phyloP scores from a whole-genome alignment of 2,888 invertebrate genomes.

The Lumbricus terrestris region DNA sequence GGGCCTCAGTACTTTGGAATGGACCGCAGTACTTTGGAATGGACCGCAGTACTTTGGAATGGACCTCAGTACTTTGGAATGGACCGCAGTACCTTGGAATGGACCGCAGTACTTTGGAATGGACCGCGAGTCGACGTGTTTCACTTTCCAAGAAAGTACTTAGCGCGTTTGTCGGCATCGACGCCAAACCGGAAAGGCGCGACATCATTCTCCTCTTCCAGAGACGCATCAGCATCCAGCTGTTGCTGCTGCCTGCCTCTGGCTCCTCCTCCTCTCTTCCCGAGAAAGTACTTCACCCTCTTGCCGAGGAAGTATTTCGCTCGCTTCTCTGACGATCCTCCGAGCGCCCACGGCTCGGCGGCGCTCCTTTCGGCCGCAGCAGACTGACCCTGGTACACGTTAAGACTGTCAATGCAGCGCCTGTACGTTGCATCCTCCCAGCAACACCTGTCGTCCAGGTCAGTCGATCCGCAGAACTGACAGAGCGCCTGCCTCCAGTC shows the following conservation, averaged over 20 bases:
- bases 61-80: background rate
- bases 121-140: background rate
- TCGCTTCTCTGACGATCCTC: constrained; percentile 5
- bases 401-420: background rate
- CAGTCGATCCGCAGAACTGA: background rate
- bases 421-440: background rate
- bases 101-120: background rate
- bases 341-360: background rate
- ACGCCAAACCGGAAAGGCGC: background rate
- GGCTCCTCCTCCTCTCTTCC: constrained; percentile 13
- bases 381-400: background rate
- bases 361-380: background rate
- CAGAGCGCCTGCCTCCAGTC: background rate
- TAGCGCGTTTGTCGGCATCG: background rate
- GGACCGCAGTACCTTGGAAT: background rate
- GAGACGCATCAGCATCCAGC: background rate
- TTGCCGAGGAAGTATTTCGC: constrained; percentile 24
- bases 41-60: background rate
- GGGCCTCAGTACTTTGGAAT: background rate
- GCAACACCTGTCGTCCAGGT: background rate
- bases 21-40: background rate
- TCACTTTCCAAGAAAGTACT: constrained; percentile 16
- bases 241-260: background rate
- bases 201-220: background rate
- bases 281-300: constrained; percentile 19